A percentile compares a stretch with the other conserved stretches of the same genome.
Evolutionary conservation across 1,140 invertebrate genomes (phyloP).

Genomic region (Magallana angulata): DNA sequence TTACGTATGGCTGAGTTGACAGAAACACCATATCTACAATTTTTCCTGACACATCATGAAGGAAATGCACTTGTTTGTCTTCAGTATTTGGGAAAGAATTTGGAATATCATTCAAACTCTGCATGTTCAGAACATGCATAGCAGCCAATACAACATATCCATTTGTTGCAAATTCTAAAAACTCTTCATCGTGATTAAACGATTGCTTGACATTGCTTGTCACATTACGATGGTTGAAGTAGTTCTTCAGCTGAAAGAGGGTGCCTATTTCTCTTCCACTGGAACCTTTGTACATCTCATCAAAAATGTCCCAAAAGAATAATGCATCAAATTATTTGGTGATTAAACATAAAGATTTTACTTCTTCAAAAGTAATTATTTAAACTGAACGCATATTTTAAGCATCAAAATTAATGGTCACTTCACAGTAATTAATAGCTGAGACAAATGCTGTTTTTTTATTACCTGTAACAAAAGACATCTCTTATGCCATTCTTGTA

Average conservation of each 20-base stretch:
- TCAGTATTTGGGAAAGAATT: not conserved
- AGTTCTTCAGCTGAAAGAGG: not conserved
- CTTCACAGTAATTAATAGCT: too few relatives aligned
- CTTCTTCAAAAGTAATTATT: too few relatives aligned
- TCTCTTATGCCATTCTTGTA: too few relatives aligned
- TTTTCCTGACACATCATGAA: not conserved
- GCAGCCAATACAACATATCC: constrained; percentile 14
- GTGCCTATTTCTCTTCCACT: not conserved
- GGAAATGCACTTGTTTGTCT: not conserved
- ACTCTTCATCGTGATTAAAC: constrained; percentile 42
- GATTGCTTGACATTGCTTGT: constrained; percentile 22
- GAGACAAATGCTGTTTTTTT: too few relatives aligned
- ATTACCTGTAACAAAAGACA: too few relatives aligned
- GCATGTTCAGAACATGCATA: constrained; percentile 13
- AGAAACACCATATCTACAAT: constrained; percentile 3
- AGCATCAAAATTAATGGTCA: too few relatives aligned
- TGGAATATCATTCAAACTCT: not conserved
- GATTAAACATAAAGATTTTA: too few relatives aligned
- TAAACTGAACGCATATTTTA: too few relatives aligned
- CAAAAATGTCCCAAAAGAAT: not conserved
- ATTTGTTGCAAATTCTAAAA: constrained; percentile 31
- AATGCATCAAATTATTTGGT: too few relatives aligned
- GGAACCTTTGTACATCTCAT: not conserved
- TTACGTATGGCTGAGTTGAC: not conserved
- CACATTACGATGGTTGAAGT: constrained; percentile 12